These are phyloP conservation scores for Chironomus tepperi DNA, from an alignment of 1,140 invertebrate species.

Conservation along the genomic window DNA sequence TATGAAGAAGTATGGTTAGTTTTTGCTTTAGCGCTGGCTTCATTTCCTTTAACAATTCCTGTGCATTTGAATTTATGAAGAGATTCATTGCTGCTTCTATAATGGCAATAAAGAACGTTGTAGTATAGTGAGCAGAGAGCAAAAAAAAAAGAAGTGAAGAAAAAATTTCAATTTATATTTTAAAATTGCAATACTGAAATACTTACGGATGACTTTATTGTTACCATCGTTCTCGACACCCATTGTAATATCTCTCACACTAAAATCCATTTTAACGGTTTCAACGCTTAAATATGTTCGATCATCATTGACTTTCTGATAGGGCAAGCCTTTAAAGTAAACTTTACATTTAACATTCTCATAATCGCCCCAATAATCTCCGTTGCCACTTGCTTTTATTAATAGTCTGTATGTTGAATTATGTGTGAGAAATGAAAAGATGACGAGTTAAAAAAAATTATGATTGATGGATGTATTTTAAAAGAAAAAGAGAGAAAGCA, in stretches of 20 bases:
- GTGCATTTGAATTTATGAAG: constrained; percentile 77
- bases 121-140: too few species aligned
- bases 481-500: neutral
- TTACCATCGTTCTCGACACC: constrained; percentile 72
- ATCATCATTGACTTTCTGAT: constrained; percentile 43
- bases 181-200: constrained; percentile 25
- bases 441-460: neutral
- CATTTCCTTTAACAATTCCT: constrained; percentile 75
- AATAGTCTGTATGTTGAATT: constrained; percentile 42
- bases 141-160: too few species aligned
- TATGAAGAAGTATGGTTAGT: constrained; percentile 59
- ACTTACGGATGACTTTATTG: constrained; percentile 68
- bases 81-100: constrained; percentile 71
- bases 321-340: constrained; percentile 61
- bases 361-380: constrained; percentile 81
- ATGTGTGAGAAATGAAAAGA: neutral
- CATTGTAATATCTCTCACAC: constrained; percentile 68
- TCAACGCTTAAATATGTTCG: constrained; percentile 56
- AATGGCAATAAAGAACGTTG: neutral
- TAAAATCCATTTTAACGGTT: constrained; percentile 72
- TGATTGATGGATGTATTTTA: neutral
- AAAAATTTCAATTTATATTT: neutral
- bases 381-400: constrained; percentile 67
- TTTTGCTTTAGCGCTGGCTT: constrained; percentile 71
- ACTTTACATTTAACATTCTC: constrained; percentile 74